Evolutionary conservation across 2,797 vertebrate species (phyloP), one percentile per base, ranked within the genome.

Genomic region (Todus mexicanus): DNA sequence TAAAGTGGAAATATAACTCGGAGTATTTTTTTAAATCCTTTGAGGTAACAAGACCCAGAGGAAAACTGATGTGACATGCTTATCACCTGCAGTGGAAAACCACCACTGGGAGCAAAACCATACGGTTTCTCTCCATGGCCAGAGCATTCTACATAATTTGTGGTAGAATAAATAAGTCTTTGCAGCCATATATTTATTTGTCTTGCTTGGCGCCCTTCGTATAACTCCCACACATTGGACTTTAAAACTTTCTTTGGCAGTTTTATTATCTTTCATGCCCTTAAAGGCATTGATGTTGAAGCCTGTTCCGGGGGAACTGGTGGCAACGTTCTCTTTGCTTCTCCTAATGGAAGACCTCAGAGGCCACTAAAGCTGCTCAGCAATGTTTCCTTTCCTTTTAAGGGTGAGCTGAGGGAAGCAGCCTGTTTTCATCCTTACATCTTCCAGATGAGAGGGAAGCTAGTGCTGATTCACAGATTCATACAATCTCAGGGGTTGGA

Each of bases 241-340:
- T 88, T 96, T 87, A 87, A 93, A 91, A 87, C 53, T 90, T 92
- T 81, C 92, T 95, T 88, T 87, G 84, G 73, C 63, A 48, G 73
- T 93, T 93, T 85, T 88, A 92, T 63, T 81, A 71, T 85, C 77
- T 74, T 95, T 54, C 54, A 31, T 75, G 66, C 29, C 64, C 82
- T 70, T 61, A 33, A 88, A 96, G 76, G 56, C 87, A 64, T 7
- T 87, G 79, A 56, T 76, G 69, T 50, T 74, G 57, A 74, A 94
- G 81, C 63, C 38, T 66, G 50, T 68, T 80, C 56, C 4, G 3
- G 26, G 60, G 64, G 84, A 91, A 64, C 19, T 45, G 65, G 73
- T 48, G 66, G 83, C 54, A 94, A 92, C 85, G 40, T 6, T 16
- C 42, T 80, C 88, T 89, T 78, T 93, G 72, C 94, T 73, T 68